These are phyloP conservation scores for Orthonyx spaldingii DNA, from an alignment of 2,113 vertebrate species.

Conservation along the genomic window DNA sequence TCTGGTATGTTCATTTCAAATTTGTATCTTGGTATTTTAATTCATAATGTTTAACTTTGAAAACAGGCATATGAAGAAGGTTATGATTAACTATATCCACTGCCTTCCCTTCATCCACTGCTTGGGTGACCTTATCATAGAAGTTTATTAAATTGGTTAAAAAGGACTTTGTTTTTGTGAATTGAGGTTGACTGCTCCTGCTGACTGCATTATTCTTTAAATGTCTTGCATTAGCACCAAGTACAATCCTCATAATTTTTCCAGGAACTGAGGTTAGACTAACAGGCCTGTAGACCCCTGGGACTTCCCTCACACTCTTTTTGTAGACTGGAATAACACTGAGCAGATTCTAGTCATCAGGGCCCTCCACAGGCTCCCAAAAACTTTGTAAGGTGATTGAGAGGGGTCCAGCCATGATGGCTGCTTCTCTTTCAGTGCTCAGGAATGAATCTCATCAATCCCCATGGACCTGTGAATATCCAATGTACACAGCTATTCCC, in stretches of 20 bases:
- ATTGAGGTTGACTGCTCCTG: not conserved
- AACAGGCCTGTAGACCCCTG: not conserved
- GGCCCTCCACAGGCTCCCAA: not conserved
- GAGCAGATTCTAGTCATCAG: not conserved
- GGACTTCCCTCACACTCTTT: not conserved
- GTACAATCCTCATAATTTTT: not conserved
- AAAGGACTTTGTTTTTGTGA: not conserved
- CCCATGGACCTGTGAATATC: not conserved
- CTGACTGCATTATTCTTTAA: not conserved
- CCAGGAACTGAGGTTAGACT: not conserved
- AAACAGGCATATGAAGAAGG: not conserved
- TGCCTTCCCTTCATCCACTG: not conserved
- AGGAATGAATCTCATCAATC: not conserved
- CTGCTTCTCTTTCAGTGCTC: not conserved
- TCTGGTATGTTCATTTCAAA: not conserved
- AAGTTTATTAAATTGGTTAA: not conserved
- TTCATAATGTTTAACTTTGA: not conserved
- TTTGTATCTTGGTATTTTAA: not conserved
- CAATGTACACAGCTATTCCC: not conserved
- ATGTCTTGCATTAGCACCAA: not conserved
- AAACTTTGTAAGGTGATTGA: fast-evolving
- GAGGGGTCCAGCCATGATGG: not conserved
- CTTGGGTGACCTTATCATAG: not conserved
- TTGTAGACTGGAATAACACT: not conserved
- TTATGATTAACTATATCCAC: not conserved